Evolutionary conservation across 2,113 vertebrate species (phyloP).

Genomic region (Eclectus roratus): DNA sequence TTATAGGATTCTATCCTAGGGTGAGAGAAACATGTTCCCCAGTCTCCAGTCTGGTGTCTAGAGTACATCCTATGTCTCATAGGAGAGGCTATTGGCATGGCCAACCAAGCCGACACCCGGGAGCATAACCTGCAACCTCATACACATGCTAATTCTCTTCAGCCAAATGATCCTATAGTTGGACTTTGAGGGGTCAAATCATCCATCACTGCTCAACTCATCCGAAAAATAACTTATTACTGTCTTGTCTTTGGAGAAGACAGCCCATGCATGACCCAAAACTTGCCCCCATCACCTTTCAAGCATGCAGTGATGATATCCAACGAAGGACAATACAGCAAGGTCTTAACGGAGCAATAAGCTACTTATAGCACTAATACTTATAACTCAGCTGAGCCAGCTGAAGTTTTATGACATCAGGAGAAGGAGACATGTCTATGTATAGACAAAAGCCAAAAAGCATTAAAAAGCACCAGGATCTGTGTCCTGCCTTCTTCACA

Average conservation of each 20-base stretch:
- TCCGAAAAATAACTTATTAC: not conserved
- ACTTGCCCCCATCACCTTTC: too few relatives aligned
- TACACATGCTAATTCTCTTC: not conserved
- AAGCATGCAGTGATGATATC: not conserved
- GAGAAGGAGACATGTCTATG: not conserved
- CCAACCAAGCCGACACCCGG: not conserved
- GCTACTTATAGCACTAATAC: not conserved
- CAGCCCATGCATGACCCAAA: not conserved
- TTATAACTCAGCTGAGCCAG: not conserved
- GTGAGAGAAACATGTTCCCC: not conserved
- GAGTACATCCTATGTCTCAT: not conserved
- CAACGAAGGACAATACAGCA: not conserved
- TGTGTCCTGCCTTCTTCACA: rapidly evolving
- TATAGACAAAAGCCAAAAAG: not conserved
- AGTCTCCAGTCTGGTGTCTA: not conserved
- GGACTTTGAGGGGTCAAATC: not conserved
- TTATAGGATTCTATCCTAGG: not conserved
- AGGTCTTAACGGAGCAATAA: not conserved
- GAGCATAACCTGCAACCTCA: not conserved
- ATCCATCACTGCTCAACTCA: not conserved
- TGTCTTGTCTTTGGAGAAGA: not conserved
- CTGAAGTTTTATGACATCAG: not conserved
- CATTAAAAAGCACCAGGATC: not conserved
- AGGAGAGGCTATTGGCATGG: not conserved
- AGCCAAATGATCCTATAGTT: not conserved